phyloP scores from a whole-genome alignment of 2,888 invertebrate species.

The Leptinotarsa tumamoca region DNA sequence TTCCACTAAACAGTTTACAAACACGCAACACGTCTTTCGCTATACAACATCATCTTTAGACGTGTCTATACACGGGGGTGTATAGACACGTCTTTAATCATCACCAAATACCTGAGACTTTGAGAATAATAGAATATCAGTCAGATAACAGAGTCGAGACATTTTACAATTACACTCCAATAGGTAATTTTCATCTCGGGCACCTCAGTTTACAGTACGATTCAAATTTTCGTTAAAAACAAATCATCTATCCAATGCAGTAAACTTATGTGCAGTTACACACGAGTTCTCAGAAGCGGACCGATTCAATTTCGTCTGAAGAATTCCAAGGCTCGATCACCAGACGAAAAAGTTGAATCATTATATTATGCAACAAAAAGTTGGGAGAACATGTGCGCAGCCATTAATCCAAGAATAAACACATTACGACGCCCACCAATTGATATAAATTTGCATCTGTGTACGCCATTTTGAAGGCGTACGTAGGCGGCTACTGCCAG shows the following conservation, averaged over 20 bases:
- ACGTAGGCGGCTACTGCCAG: slow-evolving; percentile 46
- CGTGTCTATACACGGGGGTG: no score
- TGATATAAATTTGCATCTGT: slow-evolving; percentile 53
- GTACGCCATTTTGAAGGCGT: slow-evolving; percentile 46
- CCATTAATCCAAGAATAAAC: slow-evolving; percentile 52
- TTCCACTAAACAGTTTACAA: no score
- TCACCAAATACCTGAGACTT: no score
- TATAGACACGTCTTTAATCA: no score
- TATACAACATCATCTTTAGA: no score
- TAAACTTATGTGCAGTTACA: background rate
- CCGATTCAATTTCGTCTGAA: slow-evolving; percentile 12
- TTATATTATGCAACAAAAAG: slow-evolving; percentile 42
- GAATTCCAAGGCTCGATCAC: slow-evolving; percentile 32
- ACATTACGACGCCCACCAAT: slow-evolving; percentile 49
- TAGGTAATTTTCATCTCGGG: no score
- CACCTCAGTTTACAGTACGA: no score
- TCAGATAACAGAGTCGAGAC: no score
- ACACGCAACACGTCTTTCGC: no score
- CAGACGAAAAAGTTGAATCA: slow-evolving; percentile 37
- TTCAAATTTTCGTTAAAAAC: background rate
- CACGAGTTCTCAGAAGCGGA: background rate
- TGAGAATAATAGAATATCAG: no score
- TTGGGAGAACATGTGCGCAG: slow-evolving; percentile 42
- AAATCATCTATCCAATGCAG: background rate
- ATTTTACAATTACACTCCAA: no score